Evolutionary conservation across 2,113 vertebrate species (phyloP), one percentile per base, ranked within the genome.

Genomic region (Excalfactoria chinensis): DNA sequence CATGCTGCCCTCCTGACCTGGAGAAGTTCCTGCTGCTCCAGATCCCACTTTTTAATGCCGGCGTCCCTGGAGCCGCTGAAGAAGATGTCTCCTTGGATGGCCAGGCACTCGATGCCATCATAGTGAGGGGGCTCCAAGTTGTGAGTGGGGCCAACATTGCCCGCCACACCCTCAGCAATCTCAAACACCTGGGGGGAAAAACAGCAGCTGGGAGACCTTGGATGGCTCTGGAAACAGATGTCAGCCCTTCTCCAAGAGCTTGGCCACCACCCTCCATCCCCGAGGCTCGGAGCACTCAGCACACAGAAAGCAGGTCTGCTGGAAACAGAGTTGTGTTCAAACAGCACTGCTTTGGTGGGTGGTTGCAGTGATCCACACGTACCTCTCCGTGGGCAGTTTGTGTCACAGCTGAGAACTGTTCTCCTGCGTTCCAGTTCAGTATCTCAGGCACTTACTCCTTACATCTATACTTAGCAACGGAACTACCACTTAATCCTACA

Each of bases 41-140:
- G 97, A 95, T 99, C 99, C 99, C 99, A 99, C 91, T 99, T 99
- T 97, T 99, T 99, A 68, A 99, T 98, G 89, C 99, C 99, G 1
- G 99, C 99, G 96, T 99, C 99, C 62, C 99, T 97, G 59, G 99
- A 99, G 44, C 99, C 99, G 0, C 99, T 99, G 97, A 99, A 99
- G 13, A 99, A 98, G 64, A 98, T 60, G 4, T 98, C 98, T 21
- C 98, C 98, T 41, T 99, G 98, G 60, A 99, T 98, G 46, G 99
- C 98, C 89, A 99, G 97, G 75, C 99, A 99, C 97, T 99, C 99
- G 1, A 99, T 99, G 83, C 99, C 99, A 0, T 99, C 99, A 0
- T 99, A 99, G 97, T 99, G 99, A 1, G 99, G 99, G 5, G 99
- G 99, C 96, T 99, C 99, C 7, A 99, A 99, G 97, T 99, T 99